Conservation (phyloP, 2,888 invertebrate species). For the Pogonocherus hispidulus region DNA sequence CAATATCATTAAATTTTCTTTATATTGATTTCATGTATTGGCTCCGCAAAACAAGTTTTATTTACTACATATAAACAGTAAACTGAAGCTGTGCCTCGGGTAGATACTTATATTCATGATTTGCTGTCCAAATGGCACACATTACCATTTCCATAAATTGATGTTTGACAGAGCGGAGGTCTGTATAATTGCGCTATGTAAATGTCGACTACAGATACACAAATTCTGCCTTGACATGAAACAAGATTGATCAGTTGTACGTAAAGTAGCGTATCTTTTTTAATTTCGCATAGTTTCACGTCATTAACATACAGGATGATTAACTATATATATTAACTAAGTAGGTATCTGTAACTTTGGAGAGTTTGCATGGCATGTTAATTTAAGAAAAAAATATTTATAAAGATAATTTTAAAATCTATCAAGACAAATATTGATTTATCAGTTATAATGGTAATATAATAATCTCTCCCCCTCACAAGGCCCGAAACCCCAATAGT, state of each 20-base stretch:
- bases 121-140: conserved; percentile 13
- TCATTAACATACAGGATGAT: no score
- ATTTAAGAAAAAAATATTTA: no score
- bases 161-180: conserved; percentile 2
- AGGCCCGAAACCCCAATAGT: no score
- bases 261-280: no score
- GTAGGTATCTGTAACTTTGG: no score
- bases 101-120: conserved; percentile 21
- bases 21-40: conserved; percentile 47
- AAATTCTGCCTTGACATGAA: neutral
- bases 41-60: conserved; percentile 50
- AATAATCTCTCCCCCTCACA: no score
- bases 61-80: conserved; percentile 41
- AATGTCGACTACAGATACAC: neutral
- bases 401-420: no score
- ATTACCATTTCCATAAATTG: conserved; percentile 28
- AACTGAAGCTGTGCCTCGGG: conserved; percentile 27
- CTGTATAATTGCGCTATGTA: conserved; percentile 8
- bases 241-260: neutral
- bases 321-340: no score
- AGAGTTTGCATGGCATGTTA: no score
- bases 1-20: conserved; percentile 51
- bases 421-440: no score
- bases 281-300: no score
- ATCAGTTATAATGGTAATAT: no score